Evolutionary conservation across 2,113 vertebrate genomes (phyloP), one percentile per base, ranked within the genome.

Genomic region (Ramphastos sulfuratus): DNA sequence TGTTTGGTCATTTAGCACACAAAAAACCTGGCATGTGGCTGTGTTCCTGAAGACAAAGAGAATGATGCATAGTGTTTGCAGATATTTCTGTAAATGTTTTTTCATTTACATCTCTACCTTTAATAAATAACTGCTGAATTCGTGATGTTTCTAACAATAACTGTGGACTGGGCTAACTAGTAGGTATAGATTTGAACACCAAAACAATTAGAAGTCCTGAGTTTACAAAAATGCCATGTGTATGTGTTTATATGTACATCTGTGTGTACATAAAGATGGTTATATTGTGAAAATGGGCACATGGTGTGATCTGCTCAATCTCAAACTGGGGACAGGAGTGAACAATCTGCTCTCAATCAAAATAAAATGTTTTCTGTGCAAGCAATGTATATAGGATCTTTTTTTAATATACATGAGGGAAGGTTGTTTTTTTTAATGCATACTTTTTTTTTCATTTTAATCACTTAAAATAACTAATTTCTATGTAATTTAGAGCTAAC

Each of bases 281-380:
- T 78, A 60, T 82, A 77, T 87, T 85, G 76, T 83, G 76, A 94
- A 95, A 94, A 92, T 0, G 79, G 94, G 82, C 61, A 83, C 35
- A 30, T 10, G 24, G 44, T 42, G 44, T 1, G 19, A 92, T 93
- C 79, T 94, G 78, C n/a, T 84, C 52, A 80, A 56, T 85, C 63
- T 92, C 48, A 91, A 9, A 72, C 1, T 56, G 3, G 24, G n/a
- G 67, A 44, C 54, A 78, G 50, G 72, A 95, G 39, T 39, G 35
- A 91, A 86, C 79, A 95, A 82, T 93, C 76, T 93, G 87, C 61
- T 94, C 58, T 83, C 79, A 89, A 81, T 96, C 93, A 93, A 92
- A 96, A 95, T 66, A 92, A 94, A 92, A 92, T 69, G 24, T 6
- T 90, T 85, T 92, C 79, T 91, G 50, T 87, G 64, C 46, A 80